Conservation (phyloP, 92 coral and sea anemone genomes). For the Blastomussa wellsi region DNA sequence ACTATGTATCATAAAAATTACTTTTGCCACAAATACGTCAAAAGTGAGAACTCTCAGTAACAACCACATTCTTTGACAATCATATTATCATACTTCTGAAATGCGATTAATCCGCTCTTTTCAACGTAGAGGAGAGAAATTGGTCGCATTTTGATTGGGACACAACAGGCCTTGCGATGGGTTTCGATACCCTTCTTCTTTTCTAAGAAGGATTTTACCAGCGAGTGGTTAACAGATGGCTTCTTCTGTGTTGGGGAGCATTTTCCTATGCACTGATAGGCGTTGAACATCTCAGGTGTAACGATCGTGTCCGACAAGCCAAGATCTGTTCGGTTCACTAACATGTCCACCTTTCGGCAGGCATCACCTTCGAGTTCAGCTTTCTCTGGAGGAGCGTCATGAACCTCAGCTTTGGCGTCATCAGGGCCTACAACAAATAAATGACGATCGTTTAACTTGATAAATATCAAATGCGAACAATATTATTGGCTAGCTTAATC, state of each 20-base stretch:
- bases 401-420: neutral
- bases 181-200: neutral
- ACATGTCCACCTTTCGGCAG: constrained; percentile 26
- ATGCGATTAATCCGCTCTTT: too few relatives aligned
- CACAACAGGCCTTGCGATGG: constrained; percentile 11
- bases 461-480: too few relatives aligned
- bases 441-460: neutral
- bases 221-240: neutral
- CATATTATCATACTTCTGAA: neutral
- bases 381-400: neutral
- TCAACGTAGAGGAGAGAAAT: neutral
- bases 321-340: neutral
- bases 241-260: constrained; percentile 1
- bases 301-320: neutral
- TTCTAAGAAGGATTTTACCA: neutral
- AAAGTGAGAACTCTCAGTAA: neutral
- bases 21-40: neutral
- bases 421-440: neutral
- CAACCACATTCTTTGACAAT: constrained; percentile 26
- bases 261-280: constrained; percentile 21
- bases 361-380: neutral
- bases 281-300: neutral
- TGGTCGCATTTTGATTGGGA: constrained; percentile 7
- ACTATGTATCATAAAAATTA: neutral
- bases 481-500: too few relatives aligned